phyloP scores from a whole-genome alignment of 2,113 vertebrate species.

The Athene cunicularia region DNA sequence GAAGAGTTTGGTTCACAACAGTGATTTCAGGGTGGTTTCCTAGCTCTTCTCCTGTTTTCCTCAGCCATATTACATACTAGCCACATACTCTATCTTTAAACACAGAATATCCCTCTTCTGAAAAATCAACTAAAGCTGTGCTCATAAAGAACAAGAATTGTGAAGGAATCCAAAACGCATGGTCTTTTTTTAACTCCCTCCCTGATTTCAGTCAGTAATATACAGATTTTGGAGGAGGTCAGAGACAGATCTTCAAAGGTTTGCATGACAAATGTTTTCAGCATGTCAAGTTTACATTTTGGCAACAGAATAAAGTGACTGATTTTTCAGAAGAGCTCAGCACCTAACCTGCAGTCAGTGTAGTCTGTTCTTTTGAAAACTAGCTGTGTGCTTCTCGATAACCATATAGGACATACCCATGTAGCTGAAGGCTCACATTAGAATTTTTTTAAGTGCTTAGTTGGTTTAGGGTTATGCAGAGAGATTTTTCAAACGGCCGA shows the following conservation, averaged over 20 bases:
- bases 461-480: not conserved
- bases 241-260: not conserved
- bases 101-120: not conserved
- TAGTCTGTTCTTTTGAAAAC: not conserved
- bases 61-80: not conserved
- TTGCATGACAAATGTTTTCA: not conserved
- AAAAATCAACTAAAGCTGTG: not conserved
- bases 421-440: not conserved
- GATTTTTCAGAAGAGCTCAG: not conserved
- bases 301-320: not conserved
- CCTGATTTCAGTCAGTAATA: not conserved
- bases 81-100: not conserved
- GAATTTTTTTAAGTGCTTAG: not conserved
- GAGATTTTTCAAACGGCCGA: not conserved
- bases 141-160: not conserved
- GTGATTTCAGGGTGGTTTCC: constrained; percentile 14
- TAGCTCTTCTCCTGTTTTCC: not conserved
- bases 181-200: not conserved
- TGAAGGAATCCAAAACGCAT: not conserved
- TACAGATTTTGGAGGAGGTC: not conserved
- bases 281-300: not conserved
- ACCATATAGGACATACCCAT: not conserved
- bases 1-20: constrained; percentile 15
- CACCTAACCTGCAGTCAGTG: not conserved
- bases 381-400: not conserved